Percentiles rank a stretch among this genome's conserved stretches.
Conservation (phyloP, 2,113 vertebrate genomes). For the Dipodomys ordii region DNA sequence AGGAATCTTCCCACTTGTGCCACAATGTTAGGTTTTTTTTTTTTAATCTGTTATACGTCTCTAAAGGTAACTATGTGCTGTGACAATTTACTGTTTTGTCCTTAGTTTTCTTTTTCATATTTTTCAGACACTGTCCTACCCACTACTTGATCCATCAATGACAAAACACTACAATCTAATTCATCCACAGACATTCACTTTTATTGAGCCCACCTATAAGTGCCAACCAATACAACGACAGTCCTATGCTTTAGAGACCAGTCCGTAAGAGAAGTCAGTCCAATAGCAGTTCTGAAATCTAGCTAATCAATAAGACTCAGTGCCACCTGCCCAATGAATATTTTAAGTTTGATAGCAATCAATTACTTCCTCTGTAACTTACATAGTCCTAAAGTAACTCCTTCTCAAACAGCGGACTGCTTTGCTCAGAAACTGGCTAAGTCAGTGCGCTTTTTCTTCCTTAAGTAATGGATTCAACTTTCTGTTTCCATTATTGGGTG, state of each 20-base stretch:
- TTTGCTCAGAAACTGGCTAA: not conserved
- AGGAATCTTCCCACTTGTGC: not conserved
- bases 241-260: not conserved
- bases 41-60: not conserved
- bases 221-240: not conserved
- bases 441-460: not conserved
- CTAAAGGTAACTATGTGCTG: not conserved
- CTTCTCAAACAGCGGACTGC: not conserved
- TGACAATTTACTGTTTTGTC: not conserved
- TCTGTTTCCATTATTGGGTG: conserved; percentile 38
- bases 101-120: not conserved
- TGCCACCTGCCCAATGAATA: not conserved
- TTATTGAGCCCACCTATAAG: not conserved
- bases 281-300: not conserved
- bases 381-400: not conserved
- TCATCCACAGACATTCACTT: not conserved
- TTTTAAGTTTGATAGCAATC: conserved; percentile 6
- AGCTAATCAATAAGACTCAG: not conserved
- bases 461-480: not conserved
- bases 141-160: not conserved
- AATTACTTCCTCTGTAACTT: not conserved
- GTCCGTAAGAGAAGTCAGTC: not conserved
- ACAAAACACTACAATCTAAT: not conserved
- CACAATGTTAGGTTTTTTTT: not conserved
- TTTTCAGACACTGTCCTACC: not conserved